Evolutionary conservation across 2,797 vertebrate genomes (phyloP), one percentile per base, ranked within the genome.

Genomic region (Arnoldichthys spilopterus): DNA sequence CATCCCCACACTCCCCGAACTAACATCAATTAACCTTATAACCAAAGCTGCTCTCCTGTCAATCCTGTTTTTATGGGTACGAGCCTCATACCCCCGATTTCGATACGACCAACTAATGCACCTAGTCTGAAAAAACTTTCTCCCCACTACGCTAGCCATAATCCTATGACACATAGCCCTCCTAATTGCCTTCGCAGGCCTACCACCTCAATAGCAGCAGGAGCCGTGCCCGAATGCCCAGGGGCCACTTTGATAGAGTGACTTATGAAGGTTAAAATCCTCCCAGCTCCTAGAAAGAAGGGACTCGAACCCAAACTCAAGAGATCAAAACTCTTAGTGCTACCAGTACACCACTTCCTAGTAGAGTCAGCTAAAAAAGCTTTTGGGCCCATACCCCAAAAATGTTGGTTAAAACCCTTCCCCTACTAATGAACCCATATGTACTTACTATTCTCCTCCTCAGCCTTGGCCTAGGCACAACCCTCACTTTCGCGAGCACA

Each of bases 221-320:
- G 86, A 88, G n/a, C 3, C 34, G 83, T 91, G 90, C 89, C 90
- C 63, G 86, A 93, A 0, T 0, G 28, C 47, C 12, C 1, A 89
- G 90, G 89, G 91, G 0, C 69, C 81, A 91, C 89, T 90, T 83
- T 93, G 91, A 92, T 83, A 88, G 87, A 87, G 83, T 92, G 82
- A 66, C 45, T 0, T 0, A 89, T 58, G 77, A 15, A 68, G 85
- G 83, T 77, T 87, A 75, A 86, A 90, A 0, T 28, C 86, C 87
- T 61, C 43, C 82, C 85, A 20, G 3, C 80, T 90, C 86, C 84
- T 92, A 92, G 85, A 90, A 88, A 80, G 30, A 82, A 24, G 77
- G 88, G 88, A 8, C 0, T 88, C 0, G 87, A 92, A 91, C 89
- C 86, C 82, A 13, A 28, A n/a, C 82, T 8, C 0, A 59, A 82